These are phyloP conservation scores for Odontomachus brunneus DNA, from an alignment of 1,140 invertebrate genomes.

Conservation along the genomic window DNA sequence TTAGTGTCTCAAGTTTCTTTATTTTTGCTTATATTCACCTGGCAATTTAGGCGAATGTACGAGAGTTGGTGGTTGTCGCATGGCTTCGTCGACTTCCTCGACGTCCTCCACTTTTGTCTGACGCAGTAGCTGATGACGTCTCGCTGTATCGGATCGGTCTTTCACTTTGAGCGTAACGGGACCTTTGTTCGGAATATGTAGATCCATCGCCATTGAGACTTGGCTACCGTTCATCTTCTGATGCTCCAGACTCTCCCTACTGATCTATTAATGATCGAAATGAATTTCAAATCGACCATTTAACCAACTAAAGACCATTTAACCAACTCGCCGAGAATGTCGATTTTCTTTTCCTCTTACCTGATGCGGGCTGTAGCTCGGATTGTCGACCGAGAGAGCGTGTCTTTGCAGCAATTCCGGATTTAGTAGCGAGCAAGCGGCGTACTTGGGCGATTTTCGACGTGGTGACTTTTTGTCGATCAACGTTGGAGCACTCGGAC, in stretches of 20 bases:
- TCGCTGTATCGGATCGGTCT: constrained; percentile 89
- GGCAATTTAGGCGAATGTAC: constrained; percentile 77
- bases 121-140: constrained; percentile 90
- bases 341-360: constrained; percentile 51
- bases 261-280: constrained; percentile 64
- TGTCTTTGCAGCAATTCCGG: constrained; percentile 87
- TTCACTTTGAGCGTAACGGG: constrained; percentile 89
- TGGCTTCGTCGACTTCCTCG: constrained; percentile 79
- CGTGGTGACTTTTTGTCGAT: constrained; percentile 85
- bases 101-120: constrained; percentile 90
- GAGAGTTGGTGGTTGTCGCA: constrained; percentile 59
- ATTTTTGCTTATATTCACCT: constrained; percentile 65
- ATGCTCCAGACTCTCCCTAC: constrained; percentile 84
- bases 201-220: constrained; percentile 90
- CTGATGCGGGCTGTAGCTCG: constrained; percentile 82
- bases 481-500: constrained; percentile 86
- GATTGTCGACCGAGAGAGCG: constrained; percentile 89
- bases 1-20: not conserved
- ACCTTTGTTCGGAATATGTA: constrained; percentile 88
- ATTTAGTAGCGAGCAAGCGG: constrained; percentile 87
- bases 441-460: constrained; percentile 81
- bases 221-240: constrained; percentile 87
- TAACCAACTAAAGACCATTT: not conserved
- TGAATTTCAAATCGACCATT: not conserved
- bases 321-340: not conserved